These are phyloP conservation scores for Bubo scandiacus DNA, from an alignment of 2,113 vertebrate species.

Conservation along the genomic window DNA sequence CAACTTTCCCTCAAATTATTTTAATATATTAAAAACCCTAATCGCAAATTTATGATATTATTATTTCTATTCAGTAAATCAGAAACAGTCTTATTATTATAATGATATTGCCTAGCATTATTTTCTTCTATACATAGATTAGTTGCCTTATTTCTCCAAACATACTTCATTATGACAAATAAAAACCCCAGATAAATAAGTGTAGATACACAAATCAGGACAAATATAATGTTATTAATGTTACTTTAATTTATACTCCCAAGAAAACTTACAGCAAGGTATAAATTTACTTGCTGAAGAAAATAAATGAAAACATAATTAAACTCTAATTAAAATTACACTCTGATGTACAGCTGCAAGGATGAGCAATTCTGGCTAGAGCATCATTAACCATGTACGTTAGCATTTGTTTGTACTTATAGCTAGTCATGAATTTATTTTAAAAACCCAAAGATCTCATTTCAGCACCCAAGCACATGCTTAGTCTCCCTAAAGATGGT, in stretches of 20 bases:
- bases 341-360: slow-evolving; percentile 51
- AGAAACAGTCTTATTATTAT: slow-evolving; percentile 35
- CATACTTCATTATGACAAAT: slow-evolving; percentile 44
- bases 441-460: neutral
- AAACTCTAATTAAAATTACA: slow-evolving; percentile 58
- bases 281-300: slow-evolving; percentile 44
- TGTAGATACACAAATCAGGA: slow-evolving; percentile 50
- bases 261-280: slow-evolving; percentile 53
- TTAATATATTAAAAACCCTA: neutral
- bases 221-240: slow-evolving; percentile 51
- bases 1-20: neutral
- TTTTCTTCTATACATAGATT: slow-evolving; percentile 29
- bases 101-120: slow-evolving; percentile 20
- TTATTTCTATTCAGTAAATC: slow-evolving; percentile 49
- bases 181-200: slow-evolving; percentile 48
- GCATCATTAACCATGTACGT: slow-evolving; percentile 8
- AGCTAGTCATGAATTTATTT: slow-evolving; percentile 6
- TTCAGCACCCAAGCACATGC: neutral
- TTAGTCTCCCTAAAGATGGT: neutral
- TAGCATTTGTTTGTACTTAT: slow-evolving; percentile 37
- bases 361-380: slow-evolving; percentile 30
- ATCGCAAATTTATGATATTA: neutral
- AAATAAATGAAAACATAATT: slow-evolving; percentile 66
- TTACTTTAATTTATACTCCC: slow-evolving; percentile 54
- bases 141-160: slow-evolving; percentile 33